These are phyloP conservation scores for Synanthedon vespiformis DNA, from an alignment of 2,888 invertebrate species.

Conservation along the genomic window DNA sequence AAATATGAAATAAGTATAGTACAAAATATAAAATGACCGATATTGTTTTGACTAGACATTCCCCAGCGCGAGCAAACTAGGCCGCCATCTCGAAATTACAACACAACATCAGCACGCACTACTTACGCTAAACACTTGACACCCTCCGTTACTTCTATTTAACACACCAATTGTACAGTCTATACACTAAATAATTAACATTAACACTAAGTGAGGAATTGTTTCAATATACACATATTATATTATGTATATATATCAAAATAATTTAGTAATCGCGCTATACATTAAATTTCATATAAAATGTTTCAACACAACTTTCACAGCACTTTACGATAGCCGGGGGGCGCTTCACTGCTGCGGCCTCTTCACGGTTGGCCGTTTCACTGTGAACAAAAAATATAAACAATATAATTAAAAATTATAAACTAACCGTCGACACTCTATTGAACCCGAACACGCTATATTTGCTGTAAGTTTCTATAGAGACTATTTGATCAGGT, in stretches of 20 bases:
- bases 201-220: slow-evolving; percentile 53
- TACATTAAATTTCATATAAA: slow-evolving; percentile 45
- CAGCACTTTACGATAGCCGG: slow-evolving; percentile 41
- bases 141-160: slow-evolving; percentile 28
- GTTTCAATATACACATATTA: slow-evolving; percentile 32
- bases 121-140: slow-evolving; percentile 27
- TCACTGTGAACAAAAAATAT: too few species aligned
- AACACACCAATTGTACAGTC: slow-evolving; percentile 47
- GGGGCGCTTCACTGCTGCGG: not conserved
- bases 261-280: slow-evolving; percentile 65
- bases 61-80: slow-evolving; percentile 49
- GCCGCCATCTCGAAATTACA: slow-evolving; percentile 33
- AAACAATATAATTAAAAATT: too few species aligned
- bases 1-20: slow-evolving; percentile 42
- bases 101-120: slow-evolving; percentile 10
- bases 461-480: too few species aligned
- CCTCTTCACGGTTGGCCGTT: too few species aligned
- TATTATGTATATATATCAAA: slow-evolving; percentile 38
- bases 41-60: slow-evolving; percentile 66
- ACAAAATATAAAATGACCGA: slow-evolving; percentile 40
- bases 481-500: too few species aligned
- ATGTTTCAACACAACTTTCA: slow-evolving; percentile 44
- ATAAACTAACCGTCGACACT: too few species aligned
- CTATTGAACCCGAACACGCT: too few species aligned
- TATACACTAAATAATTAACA: slow-evolving; percentile 34